phyloP scores from a whole-genome alignment of 2,888 invertebrate species.

The Orthosia cruda region DNA sequence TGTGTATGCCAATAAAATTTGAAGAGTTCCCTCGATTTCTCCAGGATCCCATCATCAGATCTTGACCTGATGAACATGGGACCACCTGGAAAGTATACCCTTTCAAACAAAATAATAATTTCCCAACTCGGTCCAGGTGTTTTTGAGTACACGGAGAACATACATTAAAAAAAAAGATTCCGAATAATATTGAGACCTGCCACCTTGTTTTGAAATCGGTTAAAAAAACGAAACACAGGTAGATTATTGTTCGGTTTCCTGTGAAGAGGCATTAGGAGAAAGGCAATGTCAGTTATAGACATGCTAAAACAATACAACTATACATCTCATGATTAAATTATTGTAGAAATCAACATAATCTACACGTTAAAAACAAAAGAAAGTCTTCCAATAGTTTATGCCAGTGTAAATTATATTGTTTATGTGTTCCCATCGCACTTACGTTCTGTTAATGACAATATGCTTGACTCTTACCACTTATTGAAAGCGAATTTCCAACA shows the following conservation, averaged over 20 bases:
- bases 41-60: no score
- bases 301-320: background rate
- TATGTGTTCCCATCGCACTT: constrained; percentile 75
- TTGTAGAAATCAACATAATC: constrained; percentile 33
- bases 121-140: no score
- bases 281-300: background rate
- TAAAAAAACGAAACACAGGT: background rate
- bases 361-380: constrained; percentile 60
- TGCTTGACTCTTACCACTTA: constrained; percentile 71
- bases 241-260: background rate
- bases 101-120: no score
- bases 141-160: no score
- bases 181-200: no score
- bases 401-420: constrained; percentile 58
- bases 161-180: no score
- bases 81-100: no score
- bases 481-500: constrained; percentile 78
- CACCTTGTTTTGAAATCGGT: no score
- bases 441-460: constrained; percentile 72
- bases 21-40: no score
- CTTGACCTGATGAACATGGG: no score
- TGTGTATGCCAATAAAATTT: no score
- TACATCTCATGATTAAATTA: background rate
- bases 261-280: background rate
- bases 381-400: constrained; percentile 46